A percentile compares a stretch with the other conserved stretches of the same genome.
Evolutionary conservation across 2,113 vertebrate genomes (phyloP).

Genomic region (Microtus ochrogaster): DNA sequence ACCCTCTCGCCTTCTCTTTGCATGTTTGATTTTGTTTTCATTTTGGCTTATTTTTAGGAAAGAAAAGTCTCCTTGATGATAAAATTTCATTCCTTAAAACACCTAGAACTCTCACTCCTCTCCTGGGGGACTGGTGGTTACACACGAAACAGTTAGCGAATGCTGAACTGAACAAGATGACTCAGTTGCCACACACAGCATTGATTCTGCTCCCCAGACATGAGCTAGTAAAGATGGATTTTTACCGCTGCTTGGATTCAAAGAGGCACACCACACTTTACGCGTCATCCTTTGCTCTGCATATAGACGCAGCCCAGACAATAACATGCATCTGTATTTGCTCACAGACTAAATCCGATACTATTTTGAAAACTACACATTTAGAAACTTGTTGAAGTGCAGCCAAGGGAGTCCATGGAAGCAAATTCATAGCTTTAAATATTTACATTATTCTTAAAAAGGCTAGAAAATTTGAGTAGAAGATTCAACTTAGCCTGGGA

Average conservation of each 20-base stretch:
- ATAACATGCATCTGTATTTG: background rate
- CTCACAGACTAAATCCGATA: background rate
- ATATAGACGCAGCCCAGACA: background rate
- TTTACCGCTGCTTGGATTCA: background rate
- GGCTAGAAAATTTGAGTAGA: background rate
- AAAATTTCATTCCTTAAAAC: background rate
- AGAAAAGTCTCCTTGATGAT: background rate
- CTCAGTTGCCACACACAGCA: background rate
- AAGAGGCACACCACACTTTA: too few species aligned
- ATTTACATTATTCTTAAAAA: background rate
- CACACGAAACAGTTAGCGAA: background rate
- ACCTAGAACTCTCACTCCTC: background rate
- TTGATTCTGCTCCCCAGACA: background rate
- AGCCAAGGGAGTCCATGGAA: background rate
- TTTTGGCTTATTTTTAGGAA: background rate
- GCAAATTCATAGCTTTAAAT: conserved; percentile 26
- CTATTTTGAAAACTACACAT: background rate
- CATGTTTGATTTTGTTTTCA: too few species aligned
- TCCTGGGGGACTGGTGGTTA: background rate
- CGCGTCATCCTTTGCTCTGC: too few species aligned
- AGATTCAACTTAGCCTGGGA: background rate
- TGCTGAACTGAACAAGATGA: too few species aligned
- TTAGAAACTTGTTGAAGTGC: background rate
- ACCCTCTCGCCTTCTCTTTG: too few species aligned
- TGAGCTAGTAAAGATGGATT: too few species aligned